Evolutionary conservation across 2,113 vertebrate genomes (phyloP).

Genomic region (Prunella himalayana): DNA sequence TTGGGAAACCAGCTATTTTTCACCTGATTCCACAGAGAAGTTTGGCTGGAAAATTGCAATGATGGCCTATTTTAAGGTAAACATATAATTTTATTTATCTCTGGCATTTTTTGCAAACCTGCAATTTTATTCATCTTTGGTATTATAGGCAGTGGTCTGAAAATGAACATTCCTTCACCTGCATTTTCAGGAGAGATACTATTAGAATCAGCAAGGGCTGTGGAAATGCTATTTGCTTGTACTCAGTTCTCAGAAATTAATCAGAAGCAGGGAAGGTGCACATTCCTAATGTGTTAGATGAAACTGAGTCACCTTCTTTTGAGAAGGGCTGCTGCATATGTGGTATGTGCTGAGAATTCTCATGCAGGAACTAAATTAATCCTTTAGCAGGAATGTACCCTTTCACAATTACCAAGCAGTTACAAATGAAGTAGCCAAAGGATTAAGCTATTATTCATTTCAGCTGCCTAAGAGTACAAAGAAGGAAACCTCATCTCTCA

Average conservation of each 20-base stretch:
- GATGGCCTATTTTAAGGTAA: neutral
- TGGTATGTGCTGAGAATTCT: constrained; percentile 30
- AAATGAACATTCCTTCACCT: neutral
- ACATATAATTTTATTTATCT: neutral
- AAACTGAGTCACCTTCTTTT: constrained; percentile 52
- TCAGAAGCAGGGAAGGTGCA: constrained; percentile 1
- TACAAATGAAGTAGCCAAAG: constrained; percentile 45
- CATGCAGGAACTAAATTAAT: constrained; percentile 38
- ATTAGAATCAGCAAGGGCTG: neutral
- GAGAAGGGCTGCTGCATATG: neutral
- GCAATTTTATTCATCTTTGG: neutral
- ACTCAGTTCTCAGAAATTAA: constrained; percentile 7
- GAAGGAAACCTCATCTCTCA: constrained; percentile 33
- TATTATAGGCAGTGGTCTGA: neutral
- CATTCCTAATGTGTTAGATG: neutral
- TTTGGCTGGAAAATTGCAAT: neutral
- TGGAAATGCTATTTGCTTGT: neutral
- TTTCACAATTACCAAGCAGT: constrained; percentile 56
- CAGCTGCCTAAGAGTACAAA: constrained; percentile 25
- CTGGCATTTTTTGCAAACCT: neutral
- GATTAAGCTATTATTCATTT: constrained; percentile 60
- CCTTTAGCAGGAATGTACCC: constrained; percentile 30
- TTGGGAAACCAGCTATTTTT: neutral
- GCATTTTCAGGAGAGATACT: neutral
- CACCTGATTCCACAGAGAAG: neutral